These are phyloP conservation scores for Alviniconcha marisindica DNA, from an alignment of 1,140 invertebrate species.

Conservation along the genomic window DNA sequence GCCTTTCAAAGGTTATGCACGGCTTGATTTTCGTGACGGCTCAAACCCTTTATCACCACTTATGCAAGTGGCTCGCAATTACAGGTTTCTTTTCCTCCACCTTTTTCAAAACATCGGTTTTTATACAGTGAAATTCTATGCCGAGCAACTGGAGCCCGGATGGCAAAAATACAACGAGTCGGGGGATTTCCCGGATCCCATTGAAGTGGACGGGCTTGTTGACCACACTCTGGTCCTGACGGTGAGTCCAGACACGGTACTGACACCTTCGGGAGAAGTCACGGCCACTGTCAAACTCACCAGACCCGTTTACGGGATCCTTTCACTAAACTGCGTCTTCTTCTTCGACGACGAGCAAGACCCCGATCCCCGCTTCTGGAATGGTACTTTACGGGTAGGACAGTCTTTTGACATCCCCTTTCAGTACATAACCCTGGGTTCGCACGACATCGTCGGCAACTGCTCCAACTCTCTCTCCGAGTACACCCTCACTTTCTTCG, in stretches of 20 bases:
- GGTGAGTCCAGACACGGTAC: neutral
- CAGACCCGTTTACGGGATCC: neutral
- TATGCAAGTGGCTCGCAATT: too few relatives aligned
- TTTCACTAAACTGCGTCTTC: neutral
- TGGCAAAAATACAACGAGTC: neutral
- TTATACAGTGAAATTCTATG: neutral
- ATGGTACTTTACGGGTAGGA: neutral
- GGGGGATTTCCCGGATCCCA: neutral
- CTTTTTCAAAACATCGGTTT: neutral
- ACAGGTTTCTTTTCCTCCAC: neutral
- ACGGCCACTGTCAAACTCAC: neutral
- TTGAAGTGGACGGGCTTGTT: neutral
- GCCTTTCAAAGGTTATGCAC: neutral
- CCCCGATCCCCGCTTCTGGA: neutral
- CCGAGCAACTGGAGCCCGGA: neutral
- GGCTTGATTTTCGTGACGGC: neutral
- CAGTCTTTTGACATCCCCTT: neutral
- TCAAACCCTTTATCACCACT: too few relatives aligned
- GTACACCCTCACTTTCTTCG: neutral
- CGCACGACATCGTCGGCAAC: neutral
- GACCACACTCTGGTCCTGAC: neutral
- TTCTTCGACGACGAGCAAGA: conserved; percentile 5
- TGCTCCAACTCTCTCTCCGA: neutral
- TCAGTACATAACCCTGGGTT: neutral
- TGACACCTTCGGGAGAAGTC: neutral